phyloP scores from a whole-genome alignment of 2,797 vertebrate species.

The Rhinophrynus dorsalis region DNA sequence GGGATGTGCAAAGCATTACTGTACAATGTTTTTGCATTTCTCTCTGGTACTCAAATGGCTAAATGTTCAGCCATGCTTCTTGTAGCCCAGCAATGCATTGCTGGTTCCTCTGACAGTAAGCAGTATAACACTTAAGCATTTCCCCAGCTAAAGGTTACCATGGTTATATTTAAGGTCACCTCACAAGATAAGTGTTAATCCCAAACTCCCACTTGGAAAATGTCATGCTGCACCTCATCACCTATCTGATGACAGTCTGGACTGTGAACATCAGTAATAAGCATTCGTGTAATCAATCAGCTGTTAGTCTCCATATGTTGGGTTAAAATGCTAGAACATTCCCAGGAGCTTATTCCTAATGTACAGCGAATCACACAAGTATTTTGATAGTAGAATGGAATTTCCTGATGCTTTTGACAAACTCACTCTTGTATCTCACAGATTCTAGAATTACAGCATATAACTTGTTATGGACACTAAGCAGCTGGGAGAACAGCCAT shows the following conservation, averaged over 20 bases:
- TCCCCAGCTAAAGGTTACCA: not conserved
- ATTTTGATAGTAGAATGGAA: constrained; percentile 16
- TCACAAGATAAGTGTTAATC: not conserved
- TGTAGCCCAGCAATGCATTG: no score
- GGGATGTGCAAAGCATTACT: no score
- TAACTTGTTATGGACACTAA: not conserved
- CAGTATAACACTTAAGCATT: not conserved
- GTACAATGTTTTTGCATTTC: no score
- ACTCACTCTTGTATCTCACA: not conserved
- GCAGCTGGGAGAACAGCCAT: no score
- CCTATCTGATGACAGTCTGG: constrained; percentile 44
- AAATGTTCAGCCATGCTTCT: no score
- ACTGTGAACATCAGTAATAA: constrained; percentile 17
- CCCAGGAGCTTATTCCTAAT: not conserved
- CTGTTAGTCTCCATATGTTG: constrained; percentile 7
- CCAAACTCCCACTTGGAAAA: not conserved
- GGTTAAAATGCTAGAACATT: constrained; percentile 21
- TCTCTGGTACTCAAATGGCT: no score
- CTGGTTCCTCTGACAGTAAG: no score
- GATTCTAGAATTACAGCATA: constrained; percentile 16
- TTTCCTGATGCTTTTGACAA: constrained; percentile 39
- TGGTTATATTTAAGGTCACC: not conserved
- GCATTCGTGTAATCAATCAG: constrained; percentile 11
- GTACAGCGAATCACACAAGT: not conserved
- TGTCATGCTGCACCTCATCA: not conserved